Evolutionary conservation across 2,888 invertebrate species (phyloP).

Genomic region (Tipula unca): DNA sequence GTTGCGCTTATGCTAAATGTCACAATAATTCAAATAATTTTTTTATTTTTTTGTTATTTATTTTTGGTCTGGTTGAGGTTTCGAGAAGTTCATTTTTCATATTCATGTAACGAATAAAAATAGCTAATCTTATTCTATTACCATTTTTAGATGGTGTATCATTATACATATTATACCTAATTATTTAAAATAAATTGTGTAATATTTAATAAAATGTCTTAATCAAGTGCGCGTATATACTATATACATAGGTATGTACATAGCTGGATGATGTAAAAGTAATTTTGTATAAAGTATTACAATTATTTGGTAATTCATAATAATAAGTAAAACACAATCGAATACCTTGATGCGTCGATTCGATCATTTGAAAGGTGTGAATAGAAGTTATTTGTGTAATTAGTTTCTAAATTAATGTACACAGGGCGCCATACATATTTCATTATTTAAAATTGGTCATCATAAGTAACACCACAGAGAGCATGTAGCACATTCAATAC

Average conservation of each 20-base stretch:
- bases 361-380: not conserved
- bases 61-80: not conserved
- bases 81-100: not conserved
- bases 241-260: too few species aligned
- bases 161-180: not conserved
- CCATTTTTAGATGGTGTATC: not conserved
- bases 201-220: not conserved
- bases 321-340: not conserved
- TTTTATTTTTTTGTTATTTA: not conserved
- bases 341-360: not conserved
- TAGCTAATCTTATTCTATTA: not conserved
- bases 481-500: too few species aligned
- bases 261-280: not conserved
- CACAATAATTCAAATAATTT: not conserved
- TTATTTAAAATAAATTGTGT: not conserved
- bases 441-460: too few species aligned
- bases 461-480: too few species aligned
- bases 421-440: not conserved
- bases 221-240: not conserved
- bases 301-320: not conserved
- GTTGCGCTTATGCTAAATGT: not conserved
- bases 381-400: not conserved
- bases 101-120: not conserved
- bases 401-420: not conserved
- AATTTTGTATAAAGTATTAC: not conserved